Base-by-base conservation (phyloP, 2,888 invertebrate genomes). In the Apodemia zela region DNA sequence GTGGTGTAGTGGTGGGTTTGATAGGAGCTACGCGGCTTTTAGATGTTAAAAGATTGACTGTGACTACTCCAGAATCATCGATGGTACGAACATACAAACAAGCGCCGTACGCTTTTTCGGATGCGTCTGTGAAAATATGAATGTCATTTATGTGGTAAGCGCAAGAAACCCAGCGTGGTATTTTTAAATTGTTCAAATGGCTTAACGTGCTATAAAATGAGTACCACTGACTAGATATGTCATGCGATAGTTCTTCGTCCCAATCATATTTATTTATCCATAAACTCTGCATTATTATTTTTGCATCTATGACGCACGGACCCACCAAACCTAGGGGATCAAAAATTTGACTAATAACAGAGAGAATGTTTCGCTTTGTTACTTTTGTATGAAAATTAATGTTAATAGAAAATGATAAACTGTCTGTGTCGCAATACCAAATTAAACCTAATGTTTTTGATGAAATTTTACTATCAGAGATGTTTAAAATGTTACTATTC, bases 61-160 rank as follows among this genome's bases (percentile, higher is more conserved):
- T 59, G 11, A 59, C 21, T n/a, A 13, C n/a, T n/a, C 38, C 60
- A 38, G 42, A 42, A 42, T 8, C n/a, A 8, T 17, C 17, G 18
- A 60, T 21, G 13, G 60, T 65, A 2, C 72, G 61, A n/a, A 73
- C 47, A 49, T 74, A 75, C 3, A 70, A 13, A 60, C 72, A 74
- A 0, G 69, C 64, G 0, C 72, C 73, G 17, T 42, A 60, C 11
- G 60, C 60, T n/a, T 13, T 15, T 57, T 73, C 68, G 1, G 72
- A 73, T 0, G 73, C 70, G 25, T 76, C 75, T 13, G 70, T 62
- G 61, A 75, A 77, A 0, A 68, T 51, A 64, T 76, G 74, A 2
- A 77, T 5, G 62, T 76, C 71, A 5, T 65, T 10, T 8, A 4
- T 35, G 11, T 21, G 3, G 0, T 66, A 25, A 13, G 68, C 18